Conservation (phyloP, 2,888 invertebrate species). For the Phanerotoma sp. region DNA sequence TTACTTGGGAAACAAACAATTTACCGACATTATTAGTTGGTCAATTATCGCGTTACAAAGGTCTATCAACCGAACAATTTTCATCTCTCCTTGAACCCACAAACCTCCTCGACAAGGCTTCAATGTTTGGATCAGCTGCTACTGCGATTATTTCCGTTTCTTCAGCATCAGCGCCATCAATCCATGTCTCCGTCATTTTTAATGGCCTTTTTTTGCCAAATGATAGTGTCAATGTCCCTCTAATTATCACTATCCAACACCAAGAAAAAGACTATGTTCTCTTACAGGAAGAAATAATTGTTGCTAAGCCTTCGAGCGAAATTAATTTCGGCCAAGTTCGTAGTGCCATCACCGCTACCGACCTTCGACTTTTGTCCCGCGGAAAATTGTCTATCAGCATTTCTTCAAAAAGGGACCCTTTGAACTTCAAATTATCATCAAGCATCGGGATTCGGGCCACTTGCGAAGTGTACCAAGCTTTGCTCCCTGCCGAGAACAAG, state of each 20-base stretch:
- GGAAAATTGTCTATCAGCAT: slow-evolving; percentile 74
- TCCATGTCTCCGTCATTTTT: slow-evolving; percentile 78
- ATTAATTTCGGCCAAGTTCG: slow-evolving; percentile 77
- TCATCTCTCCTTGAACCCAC: slow-evolving; percentile 73
- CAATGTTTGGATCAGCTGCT: slow-evolving; percentile 71
- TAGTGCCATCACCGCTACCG: slow-evolving; percentile 74
- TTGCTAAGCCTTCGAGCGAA: slow-evolving; percentile 74
- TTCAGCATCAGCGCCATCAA: slow-evolving; percentile 76
- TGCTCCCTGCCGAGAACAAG: slow-evolving; percentile 60
- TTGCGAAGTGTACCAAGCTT: slow-evolving; percentile 79
- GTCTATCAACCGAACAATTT: slow-evolving; percentile 79
- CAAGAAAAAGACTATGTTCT: slow-evolving; percentile 74
- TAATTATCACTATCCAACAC: slow-evolving; percentile 70
- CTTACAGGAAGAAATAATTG: slow-evolving; percentile 68
- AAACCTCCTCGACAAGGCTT: slow-evolving; percentile 60
- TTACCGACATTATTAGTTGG: slow-evolving; percentile 63
- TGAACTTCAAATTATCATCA: slow-evolving; percentile 68
- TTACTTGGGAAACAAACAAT: slow-evolving; percentile 67
- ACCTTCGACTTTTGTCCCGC: slow-evolving; percentile 73
- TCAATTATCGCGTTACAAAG: slow-evolving; percentile 72
- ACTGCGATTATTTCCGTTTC: slow-evolving; percentile 84
- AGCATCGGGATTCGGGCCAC: slow-evolving; percentile 72
- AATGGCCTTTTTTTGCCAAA: slow-evolving; percentile 75
- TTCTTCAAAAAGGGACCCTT: slow-evolving; percentile 69
- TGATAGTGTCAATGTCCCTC: slow-evolving; percentile 67